These are phyloP conservation scores for Nipponia nippon DNA, from an alignment of 2,113 vertebrate genomes.

Conservation along the genomic window DNA sequence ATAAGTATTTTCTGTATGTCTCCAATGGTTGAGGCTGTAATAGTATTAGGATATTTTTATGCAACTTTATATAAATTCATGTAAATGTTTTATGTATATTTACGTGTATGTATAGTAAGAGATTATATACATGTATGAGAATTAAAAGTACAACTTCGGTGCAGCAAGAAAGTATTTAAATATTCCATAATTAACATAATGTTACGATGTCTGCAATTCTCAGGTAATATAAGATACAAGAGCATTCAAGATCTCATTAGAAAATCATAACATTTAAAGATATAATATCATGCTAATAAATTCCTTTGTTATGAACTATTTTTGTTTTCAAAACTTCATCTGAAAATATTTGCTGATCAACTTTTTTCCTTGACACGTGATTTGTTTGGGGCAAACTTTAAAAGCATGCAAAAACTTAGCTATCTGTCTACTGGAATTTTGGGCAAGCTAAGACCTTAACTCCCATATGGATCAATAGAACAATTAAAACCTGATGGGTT, in stretches of 20 bases:
- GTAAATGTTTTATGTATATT: background rate
- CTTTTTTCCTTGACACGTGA: rapidly evolving
- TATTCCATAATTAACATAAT: background rate
- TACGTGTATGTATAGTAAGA: background rate
- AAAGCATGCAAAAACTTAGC: background rate
- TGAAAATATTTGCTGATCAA: background rate
- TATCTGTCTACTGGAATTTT: background rate
- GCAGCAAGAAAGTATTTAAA: background rate
- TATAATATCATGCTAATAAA: background rate
- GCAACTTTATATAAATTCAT: background rate
- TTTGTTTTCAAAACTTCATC: background rate
- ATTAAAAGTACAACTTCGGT: background rate
- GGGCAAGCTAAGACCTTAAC: background rate
- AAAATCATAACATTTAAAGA: background rate
- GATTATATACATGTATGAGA: background rate
- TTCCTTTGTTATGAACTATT: background rate
- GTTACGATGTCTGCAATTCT: background rate
- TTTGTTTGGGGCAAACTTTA: background rate
- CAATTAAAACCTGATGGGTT: background rate
- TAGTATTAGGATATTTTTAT: background rate
- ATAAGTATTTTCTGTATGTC: background rate
- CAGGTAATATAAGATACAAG: background rate
- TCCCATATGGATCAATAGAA: background rate
- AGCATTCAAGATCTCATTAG: background rate
- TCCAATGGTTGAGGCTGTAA: background rate